A percentile compares a stretch with the other conserved stretches of the same genome.
These are phyloP conservation scores for Sturnira hondurensis DNA, from an alignment of 2,113 vertebrate species.

Conservation along the genomic window DNA sequence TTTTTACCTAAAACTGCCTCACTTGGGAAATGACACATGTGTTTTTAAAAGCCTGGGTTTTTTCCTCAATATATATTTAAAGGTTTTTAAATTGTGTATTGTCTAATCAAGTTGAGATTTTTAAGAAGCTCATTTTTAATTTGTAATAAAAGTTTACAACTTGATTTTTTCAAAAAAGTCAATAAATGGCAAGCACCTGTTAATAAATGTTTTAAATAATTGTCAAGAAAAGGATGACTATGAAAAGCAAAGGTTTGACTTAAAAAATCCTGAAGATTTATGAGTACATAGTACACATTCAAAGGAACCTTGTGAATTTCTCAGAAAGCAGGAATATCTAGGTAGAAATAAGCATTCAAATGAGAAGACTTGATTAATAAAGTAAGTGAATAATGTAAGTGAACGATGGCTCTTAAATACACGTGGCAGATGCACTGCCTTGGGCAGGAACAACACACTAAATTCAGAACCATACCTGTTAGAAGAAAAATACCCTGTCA, in stretches of 20 bases:
- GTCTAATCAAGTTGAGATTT: background rate
- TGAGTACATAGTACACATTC: background rate
- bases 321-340: background rate
- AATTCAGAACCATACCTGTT: background rate
- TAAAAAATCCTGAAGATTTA: conserved; percentile 35
- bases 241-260: background rate
- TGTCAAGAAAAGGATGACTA: background rate
- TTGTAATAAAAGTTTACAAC: background rate
- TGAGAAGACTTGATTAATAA: conserved; percentile 16
- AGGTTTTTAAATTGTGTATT: background rate
- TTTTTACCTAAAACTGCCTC: background rate
- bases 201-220: conserved; percentile 88
- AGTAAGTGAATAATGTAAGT: background rate
- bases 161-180: conserved; percentile 81
- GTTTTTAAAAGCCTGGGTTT: background rate
- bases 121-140: background rate
- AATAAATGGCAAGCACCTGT: conserved; percentile 86
- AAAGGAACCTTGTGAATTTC: conserved; percentile 30
- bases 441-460: background rate
- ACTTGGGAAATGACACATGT: background rate
- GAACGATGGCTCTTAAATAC: background rate
- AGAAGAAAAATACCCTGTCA: background rate
- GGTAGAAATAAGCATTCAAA: background rate
- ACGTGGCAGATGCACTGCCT: background rate
- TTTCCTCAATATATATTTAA: background rate